phyloP scores from a whole-genome alignment of 2,113 vertebrate species.

The Pontoporia blainvillei region DNA sequence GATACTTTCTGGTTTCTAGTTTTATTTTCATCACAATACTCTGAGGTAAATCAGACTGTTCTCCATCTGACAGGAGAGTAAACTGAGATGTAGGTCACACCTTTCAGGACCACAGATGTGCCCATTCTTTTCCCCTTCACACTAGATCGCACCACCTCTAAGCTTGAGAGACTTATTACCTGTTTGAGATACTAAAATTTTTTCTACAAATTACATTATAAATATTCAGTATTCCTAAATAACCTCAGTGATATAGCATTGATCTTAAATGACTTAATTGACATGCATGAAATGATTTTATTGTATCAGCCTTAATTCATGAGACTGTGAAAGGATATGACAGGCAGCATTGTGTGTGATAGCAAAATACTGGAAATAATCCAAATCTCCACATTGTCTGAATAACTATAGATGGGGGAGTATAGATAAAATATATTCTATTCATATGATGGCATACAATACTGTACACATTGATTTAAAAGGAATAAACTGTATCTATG shows the following conservation, averaged over 20 bases:
- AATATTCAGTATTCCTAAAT: neutral
- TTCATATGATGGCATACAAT: neutral
- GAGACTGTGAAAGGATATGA: neutral
- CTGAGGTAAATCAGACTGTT: neutral
- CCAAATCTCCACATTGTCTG: neutral
- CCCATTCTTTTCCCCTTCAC: neutral
- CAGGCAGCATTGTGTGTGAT: neutral
- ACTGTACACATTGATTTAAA: neutral
- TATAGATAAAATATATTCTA: neutral
- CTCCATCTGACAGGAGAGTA: neutral
- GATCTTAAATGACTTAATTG: neutral
- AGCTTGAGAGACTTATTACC: neutral
- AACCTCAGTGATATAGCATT: neutral
- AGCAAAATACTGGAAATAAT: neutral
- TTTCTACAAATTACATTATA: neutral
- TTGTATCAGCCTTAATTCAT: neutral
- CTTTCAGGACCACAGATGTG: neutral
- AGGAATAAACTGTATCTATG: neutral
- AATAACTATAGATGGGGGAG: neutral
- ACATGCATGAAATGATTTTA: neutral
- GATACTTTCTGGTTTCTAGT: neutral
- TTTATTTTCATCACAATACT: conserved; percentile 3
- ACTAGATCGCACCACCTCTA: neutral
- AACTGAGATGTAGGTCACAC: neutral
- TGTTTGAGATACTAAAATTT: neutral